A percentile compares a stretch with the other conserved stretches of the same genome.
Evolutionary conservation across 53 echinoderm and acorn worm species (phyloP).

Genomic region (Temnopleurus reevesii): DNA sequence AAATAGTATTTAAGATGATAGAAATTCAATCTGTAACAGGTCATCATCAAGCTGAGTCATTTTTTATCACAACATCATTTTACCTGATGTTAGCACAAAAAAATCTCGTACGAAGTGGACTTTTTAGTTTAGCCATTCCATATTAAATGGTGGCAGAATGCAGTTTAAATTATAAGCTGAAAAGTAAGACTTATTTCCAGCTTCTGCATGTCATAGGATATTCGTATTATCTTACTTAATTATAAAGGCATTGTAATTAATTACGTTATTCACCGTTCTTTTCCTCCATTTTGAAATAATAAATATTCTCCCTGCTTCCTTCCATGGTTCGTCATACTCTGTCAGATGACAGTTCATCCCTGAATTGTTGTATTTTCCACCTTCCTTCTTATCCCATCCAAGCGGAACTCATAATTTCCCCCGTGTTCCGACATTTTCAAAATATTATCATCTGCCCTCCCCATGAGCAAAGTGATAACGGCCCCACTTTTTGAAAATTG

Average conservation of each 20-base stretch:
- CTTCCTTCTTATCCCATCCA: not conserved
- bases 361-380: not conserved
- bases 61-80: not conserved
- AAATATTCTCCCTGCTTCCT: not conserved
- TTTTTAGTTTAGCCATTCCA: too few relatives aligned
- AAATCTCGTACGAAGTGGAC: too few relatives aligned
- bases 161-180: too few relatives aligned
- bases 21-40: too few relatives aligned
- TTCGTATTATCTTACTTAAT: not conserved
- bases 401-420: slow-evolving; percentile 31
- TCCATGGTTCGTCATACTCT: not conserved
- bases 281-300: not conserved
- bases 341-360: not conserved
- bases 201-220: not conserved
- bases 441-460: slow-evolving; percentile 49
- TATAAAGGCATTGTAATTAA: not conserved
- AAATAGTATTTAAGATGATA: too few relatives aligned
- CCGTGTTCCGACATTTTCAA: slow-evolving; percentile 43
- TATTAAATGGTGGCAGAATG: too few relatives aligned
- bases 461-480: slow-evolving; percentile 56
- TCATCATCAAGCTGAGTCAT: too few relatives aligned
- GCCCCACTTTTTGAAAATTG: slow-evolving; percentile 17
- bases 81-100: not conserved
- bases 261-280: not conserved
- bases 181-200: not conserved